Conservation (phyloP, 2,797 vertebrate species). For the Neosilurus hyrtlii region DNA sequence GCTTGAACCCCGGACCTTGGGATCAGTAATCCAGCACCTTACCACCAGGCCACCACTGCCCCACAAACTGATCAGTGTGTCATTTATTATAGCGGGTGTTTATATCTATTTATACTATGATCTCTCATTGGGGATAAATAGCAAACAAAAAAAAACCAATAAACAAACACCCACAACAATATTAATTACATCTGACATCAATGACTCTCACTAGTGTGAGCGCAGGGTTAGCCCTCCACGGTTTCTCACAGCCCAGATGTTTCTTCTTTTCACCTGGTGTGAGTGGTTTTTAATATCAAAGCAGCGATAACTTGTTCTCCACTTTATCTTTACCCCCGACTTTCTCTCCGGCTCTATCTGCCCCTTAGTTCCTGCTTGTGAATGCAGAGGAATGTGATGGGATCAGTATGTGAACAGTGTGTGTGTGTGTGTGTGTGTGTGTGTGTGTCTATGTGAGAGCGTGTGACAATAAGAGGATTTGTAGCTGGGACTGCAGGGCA, state of each 20-base stretch:
- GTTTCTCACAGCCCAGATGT: no score
- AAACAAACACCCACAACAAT: not conserved
- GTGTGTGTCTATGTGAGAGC: constrained; percentile 3
- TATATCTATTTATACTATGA: not conserved
- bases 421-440: not conserved
- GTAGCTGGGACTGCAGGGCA: constrained; percentile 27
- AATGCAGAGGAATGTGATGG: not conserved
- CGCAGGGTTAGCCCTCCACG: no score
- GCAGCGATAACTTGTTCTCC: not conserved
- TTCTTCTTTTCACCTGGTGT: no score
- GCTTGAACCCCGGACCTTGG: no score
- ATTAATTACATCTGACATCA: not conserved
- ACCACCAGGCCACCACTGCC: no score
- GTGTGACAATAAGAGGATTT: constrained; percentile 22
- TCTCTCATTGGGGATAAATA: not conserved
- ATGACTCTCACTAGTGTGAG: not conserved
- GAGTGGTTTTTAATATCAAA: not conserved
- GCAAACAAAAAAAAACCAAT: no score
- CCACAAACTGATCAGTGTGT: not conserved
- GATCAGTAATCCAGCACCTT: no score
- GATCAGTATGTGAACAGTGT: not conserved
- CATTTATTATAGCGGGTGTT: no score
- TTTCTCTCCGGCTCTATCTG: not conserved
- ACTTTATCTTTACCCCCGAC: not conserved
- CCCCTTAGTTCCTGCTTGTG: not conserved